Base-by-base conservation (phyloP, 2,113 vertebrate species). In the Calidris pugnax region DNA sequence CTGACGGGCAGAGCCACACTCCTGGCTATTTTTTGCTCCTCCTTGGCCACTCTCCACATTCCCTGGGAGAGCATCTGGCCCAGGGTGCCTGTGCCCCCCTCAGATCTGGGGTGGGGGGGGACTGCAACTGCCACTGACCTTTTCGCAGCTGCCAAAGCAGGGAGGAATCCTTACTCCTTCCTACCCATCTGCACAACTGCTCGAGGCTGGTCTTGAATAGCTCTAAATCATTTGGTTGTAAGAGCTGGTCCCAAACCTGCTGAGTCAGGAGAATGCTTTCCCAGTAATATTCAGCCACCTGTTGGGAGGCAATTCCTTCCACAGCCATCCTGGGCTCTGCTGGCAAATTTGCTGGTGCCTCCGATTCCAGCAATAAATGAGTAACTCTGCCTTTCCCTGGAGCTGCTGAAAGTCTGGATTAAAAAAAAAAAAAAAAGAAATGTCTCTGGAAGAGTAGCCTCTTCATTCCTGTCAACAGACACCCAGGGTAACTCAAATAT, bases 241-340 rank as follows among this genome's bases (percentile, higher is more conserved):
- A 77, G 92, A 74, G 63, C 47, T 86, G 75, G 73, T 94, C 51
- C 37, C 63, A 80, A 92, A 90, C 43, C 33, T 96, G 90, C 92
- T 81, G 82, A 86, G 83, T 88, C 72, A 88, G 75, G 76, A 77
- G 75, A 75, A 97, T 93, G 73, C 30, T 67, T 92, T 93, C 69
- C 81, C 82, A 43, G 47, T 78, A 82, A 87, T 78, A 62, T 23
- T 92, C 81, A 50, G 80, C 56, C 96, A 96, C 93, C 91, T 96
- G 96, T 96, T 8, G 6, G 60, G 60, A 82, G 69, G 84, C 84
- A 96, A 96, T 93, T 96, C 89, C 69, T 96, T 95, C 91, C 89
- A 82, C 76, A 87, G 77, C 33, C 77, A 10, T 85, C 3, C 0
- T 60, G 91, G 84, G 75, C 3, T 4, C 64, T 53, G 84, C 74